A percentile compares a stretch with the other conserved stretches of the same genome.
Conservation (phyloP, 2,113 vertebrate genomes). For the Aplodontia rufa region DNA sequence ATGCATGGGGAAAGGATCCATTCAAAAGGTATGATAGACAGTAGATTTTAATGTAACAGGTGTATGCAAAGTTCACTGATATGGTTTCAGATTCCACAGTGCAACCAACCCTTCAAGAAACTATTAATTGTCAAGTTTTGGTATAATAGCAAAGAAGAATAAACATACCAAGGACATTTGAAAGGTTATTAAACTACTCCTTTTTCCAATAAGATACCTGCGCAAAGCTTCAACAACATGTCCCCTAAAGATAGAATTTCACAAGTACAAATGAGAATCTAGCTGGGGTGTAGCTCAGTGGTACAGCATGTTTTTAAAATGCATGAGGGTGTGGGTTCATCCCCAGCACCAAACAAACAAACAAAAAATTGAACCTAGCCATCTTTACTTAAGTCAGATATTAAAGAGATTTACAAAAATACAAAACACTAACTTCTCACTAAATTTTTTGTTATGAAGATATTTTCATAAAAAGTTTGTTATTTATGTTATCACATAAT, state of each 20-base stretch:
- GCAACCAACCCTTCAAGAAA: constrained; percentile 15
- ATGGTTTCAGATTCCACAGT: neutral
- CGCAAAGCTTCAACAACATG: neutral
- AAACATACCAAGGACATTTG: neutral
- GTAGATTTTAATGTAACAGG: neutral
- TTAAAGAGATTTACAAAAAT: neutral
- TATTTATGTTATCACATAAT: neutral
- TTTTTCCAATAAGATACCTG: neutral
- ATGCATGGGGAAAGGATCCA: neutral
- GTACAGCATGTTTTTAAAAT: too few relatives aligned
- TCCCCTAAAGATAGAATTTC: neutral
- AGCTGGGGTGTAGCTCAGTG: too few relatives aligned
- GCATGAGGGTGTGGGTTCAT: too few relatives aligned
- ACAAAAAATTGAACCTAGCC: too few relatives aligned
- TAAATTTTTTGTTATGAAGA: neutral
- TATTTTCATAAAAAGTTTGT: constrained; percentile 1
- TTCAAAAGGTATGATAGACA: neutral
- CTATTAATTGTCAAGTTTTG: neutral
- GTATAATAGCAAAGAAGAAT: neutral
- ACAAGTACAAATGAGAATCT: neutral
- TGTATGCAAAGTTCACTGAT: neutral
- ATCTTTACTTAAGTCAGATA: too few relatives aligned
- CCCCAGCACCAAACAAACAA: too few relatives aligned
- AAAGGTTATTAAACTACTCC: neutral
- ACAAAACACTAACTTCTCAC: neutral